phyloP scores from a whole-genome alignment of 2,797 vertebrate species.

The Chloroceryle amazona region DNA sequence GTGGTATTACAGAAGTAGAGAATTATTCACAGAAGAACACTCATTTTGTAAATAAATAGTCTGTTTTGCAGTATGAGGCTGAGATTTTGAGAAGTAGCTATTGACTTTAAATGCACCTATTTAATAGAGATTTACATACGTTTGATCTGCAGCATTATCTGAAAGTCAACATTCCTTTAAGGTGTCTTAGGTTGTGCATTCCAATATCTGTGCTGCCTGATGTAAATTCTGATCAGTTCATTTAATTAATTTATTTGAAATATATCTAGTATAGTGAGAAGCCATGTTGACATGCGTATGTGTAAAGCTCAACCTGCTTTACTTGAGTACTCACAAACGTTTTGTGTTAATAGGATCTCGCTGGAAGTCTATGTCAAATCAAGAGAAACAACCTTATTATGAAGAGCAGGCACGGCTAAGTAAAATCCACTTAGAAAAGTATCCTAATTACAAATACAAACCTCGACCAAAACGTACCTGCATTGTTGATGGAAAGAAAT shows the following conservation, averaged over 20 bases:
- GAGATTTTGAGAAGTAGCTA: neutral
- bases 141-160: neutral
- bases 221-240: neutral
- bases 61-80: neutral
- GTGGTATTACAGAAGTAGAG: neutral
- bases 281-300: neutral
- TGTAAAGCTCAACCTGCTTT: neutral
- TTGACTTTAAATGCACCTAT: neutral
- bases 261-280: neutral
- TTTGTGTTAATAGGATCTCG: slow-evolving; percentile 88
- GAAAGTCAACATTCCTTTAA: neutral
- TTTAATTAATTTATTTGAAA: neutral
- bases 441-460: slow-evolving; percentile 99
- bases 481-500: slow-evolving; percentile 98
- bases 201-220: neutral
- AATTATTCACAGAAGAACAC: slow-evolving; percentile 20
- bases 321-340: neutral
- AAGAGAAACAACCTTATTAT: slow-evolving; percentile 99
- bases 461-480: slow-evolving; percentile 98
- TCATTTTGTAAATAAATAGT: slow-evolving; percentile 1
- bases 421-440: slow-evolving; percentile 99
- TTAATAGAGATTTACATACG: neutral
- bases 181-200: neutral
- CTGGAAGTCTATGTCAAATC: slow-evolving; percentile 99
- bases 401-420: slow-evolving; percentile 99